Conservation (phyloP, 2,888 invertebrate genomes). For the Aphidius colemani region DNA sequence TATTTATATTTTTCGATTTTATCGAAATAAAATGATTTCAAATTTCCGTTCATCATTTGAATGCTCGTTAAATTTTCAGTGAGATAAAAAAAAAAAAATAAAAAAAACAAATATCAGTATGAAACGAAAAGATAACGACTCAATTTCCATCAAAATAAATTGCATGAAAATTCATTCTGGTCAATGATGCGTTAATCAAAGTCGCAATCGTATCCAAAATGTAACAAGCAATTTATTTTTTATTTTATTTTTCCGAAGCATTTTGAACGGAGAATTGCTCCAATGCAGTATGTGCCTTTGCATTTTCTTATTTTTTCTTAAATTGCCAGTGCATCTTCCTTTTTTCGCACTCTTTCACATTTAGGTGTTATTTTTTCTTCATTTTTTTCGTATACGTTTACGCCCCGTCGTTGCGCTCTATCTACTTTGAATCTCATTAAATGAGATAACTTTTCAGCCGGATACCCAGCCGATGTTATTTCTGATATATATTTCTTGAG, state of each 20-base stretch:
- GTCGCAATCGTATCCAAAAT: constrained; percentile 2
- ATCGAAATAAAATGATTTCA: too few relatives aligned
- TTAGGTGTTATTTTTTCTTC: constrained; percentile 3
- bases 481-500: too few relatives aligned
- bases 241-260: not conserved
- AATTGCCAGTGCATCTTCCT: not conserved
- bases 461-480: constrained; percentile 9
- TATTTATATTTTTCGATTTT: not conserved
- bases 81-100: not conserved
- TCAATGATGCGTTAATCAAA: constrained; percentile 10
- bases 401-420: constrained; percentile 20
- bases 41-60: too few relatives aligned
- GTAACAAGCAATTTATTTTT: not conserved
- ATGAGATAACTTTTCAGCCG: constrained; percentile 28
- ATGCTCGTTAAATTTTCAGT: constrained; percentile 1
- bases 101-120: too few relatives aligned
- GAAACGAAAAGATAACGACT: not conserved
- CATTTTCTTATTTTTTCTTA: not conserved
- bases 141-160: constrained; percentile 14
- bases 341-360: not conserved
- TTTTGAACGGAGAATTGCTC: not conserved
- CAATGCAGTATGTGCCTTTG: not conserved
- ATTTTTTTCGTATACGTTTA: constrained; percentile 19
- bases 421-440: constrained; percentile 32
- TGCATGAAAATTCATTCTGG: constrained; percentile 5